These are phyloP conservation scores for Lithophane leautieri DNA, from an alignment of 2,888 invertebrate species.

Conservation along the genomic window DNA sequence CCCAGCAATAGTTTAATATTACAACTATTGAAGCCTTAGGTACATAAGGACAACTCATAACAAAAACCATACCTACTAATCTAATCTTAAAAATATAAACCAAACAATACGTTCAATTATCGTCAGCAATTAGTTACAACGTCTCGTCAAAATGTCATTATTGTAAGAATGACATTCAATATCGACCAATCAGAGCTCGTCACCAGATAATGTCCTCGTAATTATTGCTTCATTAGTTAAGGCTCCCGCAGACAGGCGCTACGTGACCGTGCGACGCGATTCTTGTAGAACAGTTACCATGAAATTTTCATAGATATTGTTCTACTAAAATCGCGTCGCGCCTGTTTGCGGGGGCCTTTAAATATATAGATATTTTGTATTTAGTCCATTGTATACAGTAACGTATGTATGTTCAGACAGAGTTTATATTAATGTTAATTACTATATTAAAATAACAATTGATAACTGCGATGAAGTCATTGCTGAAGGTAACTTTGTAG, in stretches of 20 bases:
- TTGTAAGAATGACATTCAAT: constrained; percentile 70
- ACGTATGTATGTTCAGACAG: constrained; percentile 30
- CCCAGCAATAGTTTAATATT: no score
- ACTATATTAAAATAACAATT: constrained; percentile 61
- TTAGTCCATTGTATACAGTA: constrained; percentile 56
- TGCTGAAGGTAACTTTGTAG: constrained; percentile 38
- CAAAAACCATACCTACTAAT: constrained; percentile 32
- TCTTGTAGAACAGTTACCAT: not conserved
- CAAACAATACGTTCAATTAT: constrained; percentile 53
- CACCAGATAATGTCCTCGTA: constrained; percentile 61
- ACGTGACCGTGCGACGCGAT: no score
- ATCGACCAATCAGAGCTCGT: constrained; percentile 68
- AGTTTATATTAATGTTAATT: constrained; percentile 57
- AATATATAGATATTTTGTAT: constrained; percentile 60
- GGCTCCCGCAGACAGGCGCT: not conserved
- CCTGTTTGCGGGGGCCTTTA: constrained; percentile 1
- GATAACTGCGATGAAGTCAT: constrained; percentile 47
- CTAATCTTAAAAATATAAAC: constrained; percentile 54
- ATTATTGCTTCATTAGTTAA: constrained; percentile 62
- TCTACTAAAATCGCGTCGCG: not conserved
- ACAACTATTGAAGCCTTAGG: not conserved
- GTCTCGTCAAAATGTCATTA: constrained; percentile 72
- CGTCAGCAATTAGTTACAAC: constrained; percentile 62
- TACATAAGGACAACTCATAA: constrained; percentile 25
- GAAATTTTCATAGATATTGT: not conserved